A percentile compares a stretch with the other conserved stretches of the same genome.
phyloP scores from a whole-genome alignment of 1,140 invertebrate genomes.

The Aphaenogaster floridana region DNA sequence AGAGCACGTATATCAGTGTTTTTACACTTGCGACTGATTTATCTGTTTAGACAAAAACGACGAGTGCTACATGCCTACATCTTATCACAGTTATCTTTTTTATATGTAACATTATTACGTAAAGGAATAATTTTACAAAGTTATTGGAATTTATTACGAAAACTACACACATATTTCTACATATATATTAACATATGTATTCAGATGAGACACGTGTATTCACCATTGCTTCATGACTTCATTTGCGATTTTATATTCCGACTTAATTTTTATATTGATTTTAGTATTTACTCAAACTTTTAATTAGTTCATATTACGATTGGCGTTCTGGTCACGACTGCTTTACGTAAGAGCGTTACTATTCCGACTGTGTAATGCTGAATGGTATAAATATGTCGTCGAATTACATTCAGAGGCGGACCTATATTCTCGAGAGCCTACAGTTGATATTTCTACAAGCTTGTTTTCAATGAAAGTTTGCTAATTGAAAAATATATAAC shows the following conservation, averaged over 20 bases:
- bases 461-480: background rate
- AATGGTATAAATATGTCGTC: background rate
- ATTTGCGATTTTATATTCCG: background rate
- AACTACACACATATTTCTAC: background rate
- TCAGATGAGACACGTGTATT: background rate
- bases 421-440: background rate
- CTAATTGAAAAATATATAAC: background rate
- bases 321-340: background rate
- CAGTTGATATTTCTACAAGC: background rate
- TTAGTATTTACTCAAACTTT: background rate
- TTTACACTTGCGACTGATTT: background rate
- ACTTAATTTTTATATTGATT: background rate
- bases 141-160: background rate
- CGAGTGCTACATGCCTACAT: background rate
- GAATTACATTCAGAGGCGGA: background rate
- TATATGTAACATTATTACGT: background rate
- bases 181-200: background rate
- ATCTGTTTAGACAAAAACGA: background rate
- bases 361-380: background rate
- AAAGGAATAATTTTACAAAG: background rate
- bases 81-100: background rate
- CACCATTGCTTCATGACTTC: background rate
- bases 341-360: slow-evolving; percentile 4
- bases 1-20: background rate
- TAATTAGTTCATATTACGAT: background rate